Conservation (phyloP, 2,797 vertebrate genomes). For the Pogonophryne albipinna region DNA sequence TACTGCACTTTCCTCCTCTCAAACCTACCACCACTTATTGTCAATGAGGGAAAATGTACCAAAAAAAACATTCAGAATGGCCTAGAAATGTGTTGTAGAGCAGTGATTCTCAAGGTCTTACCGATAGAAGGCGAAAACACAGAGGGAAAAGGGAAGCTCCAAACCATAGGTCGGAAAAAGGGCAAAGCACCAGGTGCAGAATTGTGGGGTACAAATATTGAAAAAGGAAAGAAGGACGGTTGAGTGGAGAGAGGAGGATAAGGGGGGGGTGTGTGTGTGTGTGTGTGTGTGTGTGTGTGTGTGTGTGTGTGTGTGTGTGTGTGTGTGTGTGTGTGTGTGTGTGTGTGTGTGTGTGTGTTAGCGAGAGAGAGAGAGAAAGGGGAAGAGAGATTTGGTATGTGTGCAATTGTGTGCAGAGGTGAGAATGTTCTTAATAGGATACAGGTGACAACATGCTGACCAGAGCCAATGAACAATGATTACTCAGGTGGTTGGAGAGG, state of each 20-base stretch:
- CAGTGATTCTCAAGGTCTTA: slow-evolving; percentile 54
- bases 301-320: slow-evolving; percentile 44
- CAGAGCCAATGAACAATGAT: slow-evolving; percentile 81
- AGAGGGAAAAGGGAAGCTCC: slow-evolving; percentile 44
- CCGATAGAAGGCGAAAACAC: slow-evolving; percentile 31
- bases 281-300: slow-evolving; percentile 45
- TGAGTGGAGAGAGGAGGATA: slow-evolving; percentile 56
- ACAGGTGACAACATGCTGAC: slow-evolving; percentile 87
- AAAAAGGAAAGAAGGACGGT: slow-evolving; percentile 48
- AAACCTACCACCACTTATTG: slow-evolving; percentile 40
- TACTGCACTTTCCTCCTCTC: slow-evolving; percentile 41
- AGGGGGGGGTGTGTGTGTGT: slow-evolving; percentile 25
- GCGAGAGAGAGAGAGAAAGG: neutral
- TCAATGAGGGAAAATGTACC: slow-evolving; percentile 40
- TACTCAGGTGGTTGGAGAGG: slow-evolving; percentile 73
- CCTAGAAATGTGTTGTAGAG: slow-evolving; percentile 40
- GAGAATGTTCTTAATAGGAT: slow-evolving; percentile 85
- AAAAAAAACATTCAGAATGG: slow-evolving; percentile 48
- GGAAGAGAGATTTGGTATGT: slow-evolving; percentile 52
- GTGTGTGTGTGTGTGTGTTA: slow-evolving; percentile 4
- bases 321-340: slow-evolving; percentile 9
- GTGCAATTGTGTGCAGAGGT: slow-evolving; percentile 77
- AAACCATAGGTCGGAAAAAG: slow-evolving; percentile 57
- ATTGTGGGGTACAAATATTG: slow-evolving; percentile 58
- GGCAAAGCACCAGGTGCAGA: slow-evolving; percentile 64